phyloP scores from a whole-genome alignment of 2,888 invertebrate species.

The Phyllotreta cruciferae region DNA sequence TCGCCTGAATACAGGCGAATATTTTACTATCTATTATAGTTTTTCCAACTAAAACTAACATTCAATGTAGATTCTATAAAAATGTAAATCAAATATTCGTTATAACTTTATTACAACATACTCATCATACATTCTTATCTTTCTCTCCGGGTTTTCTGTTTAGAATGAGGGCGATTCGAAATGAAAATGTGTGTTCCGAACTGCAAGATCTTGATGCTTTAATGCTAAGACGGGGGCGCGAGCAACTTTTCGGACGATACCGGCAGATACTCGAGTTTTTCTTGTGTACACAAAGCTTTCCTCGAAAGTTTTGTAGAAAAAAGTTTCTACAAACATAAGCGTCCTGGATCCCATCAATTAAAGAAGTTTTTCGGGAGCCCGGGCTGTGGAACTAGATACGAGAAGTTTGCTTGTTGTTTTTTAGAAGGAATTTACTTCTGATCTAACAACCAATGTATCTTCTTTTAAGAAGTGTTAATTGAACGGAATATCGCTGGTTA shows the following conservation, averaged over 20 bases:
- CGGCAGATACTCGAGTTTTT: conserved; percentile 41
- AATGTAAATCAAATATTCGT: background rate
- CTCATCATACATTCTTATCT: no score
- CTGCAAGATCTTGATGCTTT: conserved; percentile 34
- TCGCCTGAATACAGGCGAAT: background rate
- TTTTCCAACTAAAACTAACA: no score
- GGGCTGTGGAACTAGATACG: conserved; percentile 27
- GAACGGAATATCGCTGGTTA: no score
- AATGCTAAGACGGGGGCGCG: conserved; percentile 33
- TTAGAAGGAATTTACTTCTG: conserved; percentile 1
- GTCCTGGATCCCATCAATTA: conserved; percentile 43
- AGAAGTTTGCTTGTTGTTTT: conserved; percentile 21
- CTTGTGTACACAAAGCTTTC: conserved; percentile 33
- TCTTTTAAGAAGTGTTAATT: no score
- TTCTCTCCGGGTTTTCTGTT: conserved; percentile 14
- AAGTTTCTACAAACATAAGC: conserved; percentile 41
- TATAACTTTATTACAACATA: no score
- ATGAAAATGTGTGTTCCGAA: conserved; percentile 45
- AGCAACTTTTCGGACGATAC: conserved; percentile 39
- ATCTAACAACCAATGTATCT: background rate
- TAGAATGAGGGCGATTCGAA: conserved; percentile 46
- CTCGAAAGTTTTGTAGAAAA: conserved; percentile 34
- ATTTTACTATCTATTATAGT: no score
- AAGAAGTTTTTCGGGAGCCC: conserved; percentile 33
- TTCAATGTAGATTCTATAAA: background rate